Evolutionary conservation across 1,140 invertebrate genomes (phyloP), one percentile per base, ranked within the genome.

Genomic region (Idris sp.): DNA sequence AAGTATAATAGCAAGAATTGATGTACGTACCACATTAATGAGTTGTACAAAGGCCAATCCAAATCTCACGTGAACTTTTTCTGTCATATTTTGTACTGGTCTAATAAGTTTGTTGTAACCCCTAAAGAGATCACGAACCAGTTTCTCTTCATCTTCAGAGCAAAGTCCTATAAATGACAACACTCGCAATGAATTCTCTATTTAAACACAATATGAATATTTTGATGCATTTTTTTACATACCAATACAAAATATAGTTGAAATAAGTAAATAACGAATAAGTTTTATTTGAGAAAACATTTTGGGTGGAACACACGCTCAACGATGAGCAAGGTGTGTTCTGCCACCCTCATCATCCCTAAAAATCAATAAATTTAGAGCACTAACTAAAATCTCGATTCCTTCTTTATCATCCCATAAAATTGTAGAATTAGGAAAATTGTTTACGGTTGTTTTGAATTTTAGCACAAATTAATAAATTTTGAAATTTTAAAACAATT

Each of bases 1-100:
- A n/a, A n/a, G n/a, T n/a, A n/a, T n/a, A n/a, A n/a, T n/a, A n/a
- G n/a, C n/a, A n/a, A n/a, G n/a, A n/a, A n/a, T n/a, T n/a, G n/a
- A n/a, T n/a, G n/a, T n/a, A n/a, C n/a, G n/a, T n/a, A 99, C 98
- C 89, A 99, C 96, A 87, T 98, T 99, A 88, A 99, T 99, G 65
- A 99, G 92, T 89, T 99, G 97, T 76, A 99, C 97, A 84, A 99
- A 97, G 67, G 97, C 97, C 44, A 99, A 91, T 65, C 96, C 97
- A 88, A 99, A 99, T 81, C 93, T 90, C 64, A 99, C 97, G 86
- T 96, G 93, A 58, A 99, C 95, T 85, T 97, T 98, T 87, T 98
- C 94, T 76, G 96, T 98, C 92, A 98, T 97, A 86, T 98, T 97
- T 87, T 96, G 93, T 58, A 99, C 98, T 25, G 98, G 98, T 80